Base-by-base conservation (phyloP, 2,888 invertebrate species). In the Pandemis cinnamomeana region DNA sequence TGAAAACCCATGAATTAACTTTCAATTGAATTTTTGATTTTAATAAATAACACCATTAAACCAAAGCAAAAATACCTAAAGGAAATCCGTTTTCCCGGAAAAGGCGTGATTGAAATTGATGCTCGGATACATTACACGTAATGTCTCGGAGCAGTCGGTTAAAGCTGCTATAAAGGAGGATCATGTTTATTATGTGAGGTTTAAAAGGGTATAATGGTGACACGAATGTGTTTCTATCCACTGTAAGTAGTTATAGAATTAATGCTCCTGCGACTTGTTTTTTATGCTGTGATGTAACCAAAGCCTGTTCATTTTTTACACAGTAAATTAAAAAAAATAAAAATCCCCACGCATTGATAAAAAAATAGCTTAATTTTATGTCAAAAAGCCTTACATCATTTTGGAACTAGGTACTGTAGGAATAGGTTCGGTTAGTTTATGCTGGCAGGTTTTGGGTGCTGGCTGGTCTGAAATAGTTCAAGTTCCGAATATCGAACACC, bases 91-190 rank as follows among this genome's bases (percentile, higher is more conserved):
- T 58, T 27, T 58, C 6, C 41, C 36, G 61, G 61, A 61, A 61
- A 51, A 61, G 13, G 41, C n/a, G 36, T 41, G 61, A 58, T 58
- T 58, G 61, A 41, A 61, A 61, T 41, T 61, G 41, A 61, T 61
- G 61, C 5, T 41, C 61, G 61, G 61, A 61, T 61, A 61, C 36
- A 61, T 61, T 61, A 61, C n/a, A 42, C 20, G 36, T 61, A 61
- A 61, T 61, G 61, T 7, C n/a, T 61, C 10, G 61, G n/a, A 61
- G n/a, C 61, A 61, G n/a, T 61, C 41, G 61, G 61, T 41, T 61
- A 61, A 41, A 41, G 36, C 7, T 1, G 58, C 58, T 20, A 5
- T 58, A 58, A 41, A 7, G 27, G 61, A 41, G 41, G 36, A 2
- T 61, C 6, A 41, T 41, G 61, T 41, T 60, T 41, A 4, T 41